Percentiles rank a stretch among this genome's conserved stretches.
These are phyloP conservation scores for Pteria penguin DNA, from an alignment of 2,888 invertebrate genomes.

Conservation along the genomic window DNA sequence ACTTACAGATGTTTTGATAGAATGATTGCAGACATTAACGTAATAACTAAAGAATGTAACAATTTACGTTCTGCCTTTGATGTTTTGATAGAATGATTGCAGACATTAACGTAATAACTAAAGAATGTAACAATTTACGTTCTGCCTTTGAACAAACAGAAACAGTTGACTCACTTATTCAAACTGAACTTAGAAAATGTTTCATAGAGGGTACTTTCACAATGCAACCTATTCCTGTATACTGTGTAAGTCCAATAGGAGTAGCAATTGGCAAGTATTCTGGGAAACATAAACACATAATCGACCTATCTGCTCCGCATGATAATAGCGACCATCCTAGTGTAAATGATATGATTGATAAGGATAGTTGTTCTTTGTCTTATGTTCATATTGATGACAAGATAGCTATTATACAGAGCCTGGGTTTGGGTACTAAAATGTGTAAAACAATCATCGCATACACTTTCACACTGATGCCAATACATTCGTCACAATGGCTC, in stretches of 20 bases:
- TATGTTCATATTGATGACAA: constrained; percentile 50
- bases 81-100: too few species aligned
- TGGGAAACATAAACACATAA: constrained; percentile 43
- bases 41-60: too few species aligned
- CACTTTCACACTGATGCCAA: constrained; percentile 41
- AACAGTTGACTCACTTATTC: constrained; percentile 23
- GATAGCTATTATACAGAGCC: constrained; percentile 22
- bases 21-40: not conserved
- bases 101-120: too few species aligned
- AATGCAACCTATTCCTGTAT: constrained; percentile 21
- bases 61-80: too few species aligned
- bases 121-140: too few species aligned
- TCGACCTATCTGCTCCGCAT: constrained; percentile 51
- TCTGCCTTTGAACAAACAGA: constrained; percentile 24
- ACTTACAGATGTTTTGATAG: not conserved
- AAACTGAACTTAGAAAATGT: constrained; percentile 37
- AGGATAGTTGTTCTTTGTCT: constrained; percentile 35
- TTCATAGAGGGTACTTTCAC: constrained; percentile 42
- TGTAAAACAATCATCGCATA: constrained; percentile 47
- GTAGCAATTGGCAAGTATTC: constrained; percentile 47
- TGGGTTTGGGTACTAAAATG: constrained; percentile 26
- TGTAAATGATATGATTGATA: constrained; percentile 47
- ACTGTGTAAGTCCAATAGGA: constrained; percentile 47
- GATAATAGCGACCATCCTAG: constrained; percentile 29
- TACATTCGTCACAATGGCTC: constrained; percentile 35